A percentile compares a stretch with the other conserved stretches of the same genome.
Conservation (phyloP, 1,140 invertebrate species). For the Zaprionus africanus region DNA sequence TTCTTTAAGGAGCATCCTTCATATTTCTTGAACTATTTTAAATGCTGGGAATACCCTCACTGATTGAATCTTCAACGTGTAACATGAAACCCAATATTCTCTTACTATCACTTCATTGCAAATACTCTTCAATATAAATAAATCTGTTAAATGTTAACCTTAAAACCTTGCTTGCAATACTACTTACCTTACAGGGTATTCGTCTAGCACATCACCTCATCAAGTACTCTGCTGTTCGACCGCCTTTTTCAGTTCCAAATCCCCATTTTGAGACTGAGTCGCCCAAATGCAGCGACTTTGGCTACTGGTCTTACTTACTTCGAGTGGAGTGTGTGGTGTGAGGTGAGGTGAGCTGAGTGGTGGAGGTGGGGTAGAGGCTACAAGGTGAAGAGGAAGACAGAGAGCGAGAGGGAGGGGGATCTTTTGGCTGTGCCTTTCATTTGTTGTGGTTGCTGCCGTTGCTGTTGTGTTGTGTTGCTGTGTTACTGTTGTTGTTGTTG, state of each 20-base stretch:
- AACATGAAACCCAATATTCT: neutral
- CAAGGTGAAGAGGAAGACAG: neutral
- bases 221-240: neutral
- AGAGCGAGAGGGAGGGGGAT: neutral
- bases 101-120: neutral
- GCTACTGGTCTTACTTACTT: slow-evolving; percentile 75
- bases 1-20: neutral
- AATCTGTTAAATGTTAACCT: too few relatives aligned
- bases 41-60: neutral
- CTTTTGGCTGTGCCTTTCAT: slow-evolving; percentile 35
- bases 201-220: neutral
- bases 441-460: slow-evolving; percentile 35
- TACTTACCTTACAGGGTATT: neutral
- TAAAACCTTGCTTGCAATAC: too few relatives aligned
- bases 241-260: slow-evolving; percentile 29
- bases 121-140: neutral
- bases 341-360: neutral
- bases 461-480: slow-evolving; percentile 33
- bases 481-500: slow-evolving; percentile 34
- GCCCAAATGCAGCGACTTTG: slow-evolving; percentile 62
- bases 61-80: neutral
- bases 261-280: slow-evolving; percentile 28
- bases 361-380: neutral
- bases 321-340: slow-evolving; percentile 6
- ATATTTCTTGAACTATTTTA: neutral